Conservation (phyloP, 2,888 invertebrate genomes). For the Drosophila anomalata region DNA sequence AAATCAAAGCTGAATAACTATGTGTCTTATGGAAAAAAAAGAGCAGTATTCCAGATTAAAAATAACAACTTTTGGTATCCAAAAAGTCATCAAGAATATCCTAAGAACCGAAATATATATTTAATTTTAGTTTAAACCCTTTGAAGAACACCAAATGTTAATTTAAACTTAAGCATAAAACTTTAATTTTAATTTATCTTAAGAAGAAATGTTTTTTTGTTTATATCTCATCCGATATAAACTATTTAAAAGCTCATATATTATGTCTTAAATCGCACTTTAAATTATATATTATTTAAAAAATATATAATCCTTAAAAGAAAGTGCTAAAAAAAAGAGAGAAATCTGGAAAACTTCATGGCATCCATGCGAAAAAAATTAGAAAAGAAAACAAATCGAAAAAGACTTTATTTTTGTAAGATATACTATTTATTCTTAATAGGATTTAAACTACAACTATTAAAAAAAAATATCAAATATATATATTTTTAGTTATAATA, state of each 20-base stretch:
- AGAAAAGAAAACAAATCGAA: conserved; percentile 5
- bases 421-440: conserved; percentile 37
- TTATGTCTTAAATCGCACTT: not conserved
- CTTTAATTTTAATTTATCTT: not conserved
- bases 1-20: not conserved
- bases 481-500: not conserved
- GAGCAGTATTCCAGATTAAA: too few relatives aligned
- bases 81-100: not conserved
- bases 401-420: conserved; percentile 15
- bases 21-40: not conserved
- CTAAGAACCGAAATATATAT: too few relatives aligned
- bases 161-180: not conserved
- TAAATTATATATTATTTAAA: not conserved
- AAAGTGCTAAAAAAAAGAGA: not conserved
- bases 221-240: not conserved
- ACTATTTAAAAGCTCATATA: not conserved
- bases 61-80: not conserved
- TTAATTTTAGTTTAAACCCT: not conserved
- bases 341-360: conserved; percentile 16
- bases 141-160: not conserved
- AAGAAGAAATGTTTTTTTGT: not conserved
- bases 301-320: not conserved
- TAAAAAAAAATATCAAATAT: conserved; percentile 17
- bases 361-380: conserved; percentile 45
- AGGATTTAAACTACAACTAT: conserved; percentile 17